Evolutionary conservation across 2,797 vertebrate species (phyloP), one percentile per base, ranked within the genome.

Genomic region (Botia kubotai): DNA sequence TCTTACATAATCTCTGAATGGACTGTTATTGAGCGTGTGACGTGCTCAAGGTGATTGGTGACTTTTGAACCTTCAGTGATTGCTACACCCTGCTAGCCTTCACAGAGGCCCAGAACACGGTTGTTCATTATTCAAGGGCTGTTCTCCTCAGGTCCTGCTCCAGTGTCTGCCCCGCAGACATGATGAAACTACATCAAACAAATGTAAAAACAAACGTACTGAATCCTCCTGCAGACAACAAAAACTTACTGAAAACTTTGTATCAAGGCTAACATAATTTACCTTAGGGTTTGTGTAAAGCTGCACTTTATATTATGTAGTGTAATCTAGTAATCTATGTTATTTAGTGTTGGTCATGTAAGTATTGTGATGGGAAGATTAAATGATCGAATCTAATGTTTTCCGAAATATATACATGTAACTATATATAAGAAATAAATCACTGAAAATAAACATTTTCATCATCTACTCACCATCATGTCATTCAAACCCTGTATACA

Each of bases 21-120:
- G 82, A 58, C 16, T 73, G 43, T 70, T 77, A 62, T 73, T 77
- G 81, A 87, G 87, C 90, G 87, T 80, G 73, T 86, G 86, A 80
- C 85, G 67, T 76, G 81, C 78, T 85, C 76, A 81, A 82, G 65
- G 80, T 87, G 88, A 91, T 86, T 89, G 65, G 80, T 87, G 88
- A 91, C 87, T 89, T 90, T 85, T 88, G 88, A 91, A 87, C 90
- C 86, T 71, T 50, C 11, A 65, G 72, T 60, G 80, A 86, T 83
- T 63, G 83, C 80, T 77, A 86, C 80, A 67, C 58, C 75, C 79
- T 81, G 77, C 80, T 81, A 80, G 89, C 86, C 86, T 91, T 88
- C 84, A 88, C 77, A 76, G 76, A 72, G 46, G n/a, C 72, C 66
- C 83, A 43, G 70, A 80, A 78, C 11, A 33, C 73, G 75, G 10